Conservation (phyloP, 2,888 invertebrate genomes). For the Griposia aprilina region DNA sequence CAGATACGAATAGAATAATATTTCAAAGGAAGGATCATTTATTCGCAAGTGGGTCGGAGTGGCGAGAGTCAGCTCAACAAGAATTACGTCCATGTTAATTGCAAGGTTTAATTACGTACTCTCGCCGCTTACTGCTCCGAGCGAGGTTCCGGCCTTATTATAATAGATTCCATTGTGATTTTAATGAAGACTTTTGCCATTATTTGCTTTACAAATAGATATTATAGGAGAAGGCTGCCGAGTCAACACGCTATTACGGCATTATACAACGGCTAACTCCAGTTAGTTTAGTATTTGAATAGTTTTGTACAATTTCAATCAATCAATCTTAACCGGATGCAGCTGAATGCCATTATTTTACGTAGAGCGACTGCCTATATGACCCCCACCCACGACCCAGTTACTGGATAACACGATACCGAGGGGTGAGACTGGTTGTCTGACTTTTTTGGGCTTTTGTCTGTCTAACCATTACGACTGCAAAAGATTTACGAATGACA, state of each 20-base stretch:
- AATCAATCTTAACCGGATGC: too few relatives aligned
- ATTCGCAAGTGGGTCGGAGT: conserved; percentile 34
- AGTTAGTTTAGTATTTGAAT: conserved; percentile 24
- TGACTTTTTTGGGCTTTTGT: too few relatives aligned
- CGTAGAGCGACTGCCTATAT: too few relatives aligned
- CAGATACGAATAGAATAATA: conserved; percentile 33
- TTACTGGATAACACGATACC: too few relatives aligned
- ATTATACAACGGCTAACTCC: conserved; percentile 11
- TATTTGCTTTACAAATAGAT: conserved; percentile 57
- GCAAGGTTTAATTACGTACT: conserved; percentile 72
- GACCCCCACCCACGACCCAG: too few relatives aligned
- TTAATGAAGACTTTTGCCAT: conserved; percentile 61
- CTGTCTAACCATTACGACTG: too few relatives aligned
- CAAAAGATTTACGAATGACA: too few relatives aligned
- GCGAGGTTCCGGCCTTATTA: conserved; percentile 62
- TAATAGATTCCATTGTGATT: conserved; percentile 67
- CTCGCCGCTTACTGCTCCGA: conserved; percentile 60
- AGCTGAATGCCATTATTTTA: too few relatives aligned
- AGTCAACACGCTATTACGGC: conserved; percentile 31
- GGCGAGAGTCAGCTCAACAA: conserved; percentile 43
- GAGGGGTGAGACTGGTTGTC: too few relatives aligned
- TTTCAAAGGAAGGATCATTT: conserved; percentile 31
- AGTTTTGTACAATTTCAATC: neutral
- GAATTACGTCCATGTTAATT: conserved; percentile 73
- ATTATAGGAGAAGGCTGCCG: conserved; percentile 33